A percentile compares a stretch with the other conserved stretches of the same genome.
These are phyloP conservation scores for Etheostoma cragini DNA, from an alignment of 2,113 vertebrate species.

Conservation along the genomic window DNA sequence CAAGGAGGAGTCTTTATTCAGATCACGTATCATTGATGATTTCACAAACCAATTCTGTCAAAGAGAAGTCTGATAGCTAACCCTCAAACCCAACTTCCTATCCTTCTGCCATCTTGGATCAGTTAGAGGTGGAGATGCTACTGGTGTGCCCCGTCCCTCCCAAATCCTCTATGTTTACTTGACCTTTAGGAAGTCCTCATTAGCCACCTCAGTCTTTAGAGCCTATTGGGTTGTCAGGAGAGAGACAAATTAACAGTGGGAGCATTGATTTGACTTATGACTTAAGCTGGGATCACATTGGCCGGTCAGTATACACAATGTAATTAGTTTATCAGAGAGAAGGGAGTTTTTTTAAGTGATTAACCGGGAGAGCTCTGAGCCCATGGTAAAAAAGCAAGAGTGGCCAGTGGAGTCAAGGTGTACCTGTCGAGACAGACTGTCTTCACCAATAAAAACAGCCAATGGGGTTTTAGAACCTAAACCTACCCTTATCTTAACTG, in stretches of 20 bases:
- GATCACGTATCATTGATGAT: background rate
- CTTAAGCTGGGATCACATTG: constrained; percentile 80
- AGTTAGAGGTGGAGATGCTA: background rate
- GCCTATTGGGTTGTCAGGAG: constrained; percentile 79
- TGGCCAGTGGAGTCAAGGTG: constrained; percentile 4
- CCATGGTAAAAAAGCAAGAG: constrained; percentile 41
- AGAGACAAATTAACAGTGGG: constrained; percentile 83
- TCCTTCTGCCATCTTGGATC: constrained; percentile 23
- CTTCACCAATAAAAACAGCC: constrained; percentile 4
- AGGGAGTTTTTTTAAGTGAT: constrained; percentile 81
- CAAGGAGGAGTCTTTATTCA: background rate
- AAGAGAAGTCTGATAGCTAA: background rate
- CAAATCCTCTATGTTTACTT: constrained; percentile 78
- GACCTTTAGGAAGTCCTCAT: constrained; percentile 87
- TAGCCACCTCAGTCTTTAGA: constrained; percentile 72
- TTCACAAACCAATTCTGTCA: background rate
- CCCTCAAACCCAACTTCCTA: background rate
- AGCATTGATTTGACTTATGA: constrained; percentile 82
- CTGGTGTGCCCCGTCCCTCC: constrained; percentile 18
- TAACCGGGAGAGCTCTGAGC: constrained; percentile 64
- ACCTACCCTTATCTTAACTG: background rate
- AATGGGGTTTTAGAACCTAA: background rate
- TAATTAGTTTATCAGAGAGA: constrained; percentile 85
- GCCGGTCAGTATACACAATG: constrained; percentile 77
- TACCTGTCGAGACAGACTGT: constrained; percentile 1